phyloP scores from a whole-genome alignment of 1,140 invertebrate genomes.

The Papilio polyxenes region DNA sequence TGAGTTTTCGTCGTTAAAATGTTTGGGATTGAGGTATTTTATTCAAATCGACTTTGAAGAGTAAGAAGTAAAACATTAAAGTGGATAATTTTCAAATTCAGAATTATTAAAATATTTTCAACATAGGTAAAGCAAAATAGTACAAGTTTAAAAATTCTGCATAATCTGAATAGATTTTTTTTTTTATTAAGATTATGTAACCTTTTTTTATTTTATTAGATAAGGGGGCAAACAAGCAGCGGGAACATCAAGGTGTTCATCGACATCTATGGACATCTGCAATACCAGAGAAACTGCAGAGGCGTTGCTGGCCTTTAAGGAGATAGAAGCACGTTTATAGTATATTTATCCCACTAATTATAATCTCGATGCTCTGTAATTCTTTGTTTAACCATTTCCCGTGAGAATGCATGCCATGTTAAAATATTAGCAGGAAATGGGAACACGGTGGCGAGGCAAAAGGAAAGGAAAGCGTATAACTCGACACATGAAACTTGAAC shows the following conservation, averaged over 20 bases:
- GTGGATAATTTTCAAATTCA: conserved; percentile 42
- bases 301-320: too few species aligned
- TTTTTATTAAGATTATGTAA: too few species aligned
- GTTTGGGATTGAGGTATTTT: conserved; percentile 5
- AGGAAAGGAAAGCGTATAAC: conserved; percentile 47
- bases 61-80: conserved; percentile 34
- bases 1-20: not conserved
- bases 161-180: too few species aligned
- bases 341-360: too few species aligned
- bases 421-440: conserved; percentile 28
- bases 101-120: conserved; percentile 47
- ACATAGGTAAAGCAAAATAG: not conserved
- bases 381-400: conserved; percentile 1
- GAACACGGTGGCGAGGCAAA: conserved; percentile 15
- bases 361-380: not conserved
- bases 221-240: too few species aligned
- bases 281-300: too few species aligned
- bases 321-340: too few species aligned
- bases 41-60: conserved; percentile 16
- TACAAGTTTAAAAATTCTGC: not conserved
- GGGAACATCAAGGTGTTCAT: too few species aligned
- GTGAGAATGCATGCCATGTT: not conserved
- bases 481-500: conserved; percentile 47
- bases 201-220: too few species aligned
- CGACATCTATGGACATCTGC: too few species aligned